Percentiles rank a stretch among this genome's conserved stretches.
Conservation (phyloP, 1,140 invertebrate genomes). For the Zaprionus vittiger region DNA sequence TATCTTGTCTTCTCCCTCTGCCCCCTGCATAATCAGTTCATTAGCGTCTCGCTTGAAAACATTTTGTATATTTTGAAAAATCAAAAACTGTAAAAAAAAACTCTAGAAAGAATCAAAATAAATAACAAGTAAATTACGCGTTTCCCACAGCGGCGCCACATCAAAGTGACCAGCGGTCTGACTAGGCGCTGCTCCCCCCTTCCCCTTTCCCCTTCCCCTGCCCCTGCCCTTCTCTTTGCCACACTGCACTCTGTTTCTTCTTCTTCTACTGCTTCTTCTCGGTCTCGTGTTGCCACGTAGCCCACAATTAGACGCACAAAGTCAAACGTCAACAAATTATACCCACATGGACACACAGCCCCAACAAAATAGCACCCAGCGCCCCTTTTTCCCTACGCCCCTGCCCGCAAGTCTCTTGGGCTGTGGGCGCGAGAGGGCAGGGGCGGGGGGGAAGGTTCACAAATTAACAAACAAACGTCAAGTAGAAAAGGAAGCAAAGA, state of each 20-base stretch:
- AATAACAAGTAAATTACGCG: conserved; percentile 72
- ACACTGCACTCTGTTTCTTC: not conserved
- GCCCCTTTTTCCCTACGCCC: not conserved
- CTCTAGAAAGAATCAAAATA: conserved; percentile 18
- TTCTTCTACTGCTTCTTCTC: not conserved
- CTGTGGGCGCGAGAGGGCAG: not conserved
- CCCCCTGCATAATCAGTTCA: conserved; percentile 73
- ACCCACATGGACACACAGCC: conserved; percentile 75
- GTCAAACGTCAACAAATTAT: conserved; percentile 83
- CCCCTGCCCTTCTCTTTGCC: not conserved
- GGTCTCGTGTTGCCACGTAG: conserved; percentile 48
- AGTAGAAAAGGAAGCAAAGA: conserved; percentile 60
- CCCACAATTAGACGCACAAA: conserved; percentile 81
- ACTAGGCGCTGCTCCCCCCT: not conserved
- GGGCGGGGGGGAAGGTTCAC: conserved; percentile 31
- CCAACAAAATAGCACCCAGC: conserved; percentile 7
- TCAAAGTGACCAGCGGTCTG: conserved; percentile 74
- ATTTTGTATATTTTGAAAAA: conserved; percentile 19
- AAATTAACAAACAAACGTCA: conserved; percentile 80
- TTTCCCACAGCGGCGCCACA: conserved; percentile 73
- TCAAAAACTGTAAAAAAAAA: conserved; percentile 15
- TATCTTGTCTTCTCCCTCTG: not conserved
- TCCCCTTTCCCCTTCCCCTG: not conserved
- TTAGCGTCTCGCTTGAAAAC: conserved; percentile 50
- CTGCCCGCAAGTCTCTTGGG: not conserved